Conservation (phyloP, 2,797 vertebrate genomes). For the Micropoecilia bifurca region DNA sequence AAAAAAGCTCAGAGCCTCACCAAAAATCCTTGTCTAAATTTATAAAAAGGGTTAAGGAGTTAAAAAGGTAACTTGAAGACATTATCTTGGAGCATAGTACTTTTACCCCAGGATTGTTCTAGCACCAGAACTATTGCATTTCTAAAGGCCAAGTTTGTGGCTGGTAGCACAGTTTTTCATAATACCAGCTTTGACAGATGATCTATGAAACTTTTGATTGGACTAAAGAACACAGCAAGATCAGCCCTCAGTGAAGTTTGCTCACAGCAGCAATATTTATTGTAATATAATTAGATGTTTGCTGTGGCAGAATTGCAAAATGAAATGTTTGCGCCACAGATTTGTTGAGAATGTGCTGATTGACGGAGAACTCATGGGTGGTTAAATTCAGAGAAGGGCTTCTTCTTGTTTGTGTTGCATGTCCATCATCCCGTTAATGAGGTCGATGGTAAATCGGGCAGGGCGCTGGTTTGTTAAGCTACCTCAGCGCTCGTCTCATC, state of each 20-base stretch:
- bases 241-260: neutral
- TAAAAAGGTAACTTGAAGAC: neutral
- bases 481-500: constrained; percentile 29
- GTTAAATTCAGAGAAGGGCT: neutral
- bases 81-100: neutral
- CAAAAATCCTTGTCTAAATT: neutral
- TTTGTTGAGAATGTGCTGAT: neutral
- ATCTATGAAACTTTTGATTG: neutral
- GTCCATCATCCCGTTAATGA: constrained; percentile 7
- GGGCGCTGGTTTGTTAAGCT: constrained; percentile 35
- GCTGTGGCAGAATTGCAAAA: neutral
- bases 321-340: neutral
- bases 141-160: neutral
- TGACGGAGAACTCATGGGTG: neutral
- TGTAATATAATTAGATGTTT: neutral
- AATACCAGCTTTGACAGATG: neutral
- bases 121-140: neutral
- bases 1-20: neutral
- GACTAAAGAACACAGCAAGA: neutral
- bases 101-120: neutral
- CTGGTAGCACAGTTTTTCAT: neutral
- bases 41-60: neutral
- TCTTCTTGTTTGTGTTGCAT: neutral
- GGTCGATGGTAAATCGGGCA: constrained; percentile 15
- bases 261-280: neutral